Base-by-base conservation (phyloP, 2,888 invertebrate species). In the Caenorhabditis imperialis region DNA sequence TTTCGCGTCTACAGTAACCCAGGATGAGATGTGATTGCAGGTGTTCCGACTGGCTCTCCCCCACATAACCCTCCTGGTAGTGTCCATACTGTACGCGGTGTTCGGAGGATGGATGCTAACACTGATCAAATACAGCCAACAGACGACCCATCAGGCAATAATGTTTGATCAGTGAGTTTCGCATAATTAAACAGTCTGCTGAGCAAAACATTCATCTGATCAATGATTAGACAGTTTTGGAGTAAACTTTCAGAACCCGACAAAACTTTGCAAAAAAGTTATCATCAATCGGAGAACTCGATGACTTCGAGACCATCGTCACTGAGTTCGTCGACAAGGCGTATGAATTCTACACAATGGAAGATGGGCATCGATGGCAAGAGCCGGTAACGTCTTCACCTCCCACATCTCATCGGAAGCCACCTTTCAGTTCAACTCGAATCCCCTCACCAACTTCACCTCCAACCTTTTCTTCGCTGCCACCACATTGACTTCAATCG, bases 21-120 rank as follows among this genome's bases (percentile, higher is more conserved):
- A 3, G 45, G n/a, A n/a, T n/a, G n/a, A n/a, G n/a, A n/a, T n/a
- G n/a, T n/a, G n/a, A n/a, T n/a, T n/a, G n/a, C 53, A 85, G 84
- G 85, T 86, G n/a, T 82, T 86, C 27, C 82, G 85, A 5, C 76
- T 86, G 14, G 85, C 86, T 8, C 81, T 86, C n/a, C 86, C 86
- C 2, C 86, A 86, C 63, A 82, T 86, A 53, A 82, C 83, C 3
- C 79, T 86, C 23, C 77, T 86, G 18, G 50, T 84, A n/a, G 81
- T 87, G 10, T 87, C 86, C 5, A 70, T 85, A 12, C 27, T 73
- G 23, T 86, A 86, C 60, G 86, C 85, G n/a, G 62, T 83, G 18
- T 71, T 81, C 23, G 86, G 86, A 14, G 81, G 83, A 47, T 81
- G 81, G 80, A 78, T 86, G 62, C 62, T 86, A 40, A 85, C 84